Percentiles rank a stretch among this genome's conserved stretches.
Conservation (phyloP, 1,140 invertebrate species). For the Dinoponera quadriceps region DNA sequence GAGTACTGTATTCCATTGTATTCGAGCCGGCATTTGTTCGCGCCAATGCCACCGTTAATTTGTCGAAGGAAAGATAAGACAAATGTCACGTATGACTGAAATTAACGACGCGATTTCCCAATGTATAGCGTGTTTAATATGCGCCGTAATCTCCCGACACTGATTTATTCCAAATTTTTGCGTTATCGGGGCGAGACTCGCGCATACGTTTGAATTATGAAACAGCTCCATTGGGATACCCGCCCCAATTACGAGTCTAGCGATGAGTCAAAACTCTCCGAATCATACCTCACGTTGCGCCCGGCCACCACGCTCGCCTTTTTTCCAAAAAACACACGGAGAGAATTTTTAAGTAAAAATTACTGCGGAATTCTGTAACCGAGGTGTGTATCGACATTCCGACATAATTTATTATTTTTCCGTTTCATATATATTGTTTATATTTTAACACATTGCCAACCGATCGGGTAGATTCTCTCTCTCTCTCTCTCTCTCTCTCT, state of each 20-base stretch:
- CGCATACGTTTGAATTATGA: slow-evolving; percentile 58
- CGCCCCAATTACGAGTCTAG: slow-evolving; percentile 46
- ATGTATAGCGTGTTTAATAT: slow-evolving; percentile 23
- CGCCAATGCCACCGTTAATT: slow-evolving; percentile 10
- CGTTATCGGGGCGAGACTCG: slow-evolving; percentile 40
- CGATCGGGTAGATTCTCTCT: no score
- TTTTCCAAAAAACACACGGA: slow-evolving; percentile 12
- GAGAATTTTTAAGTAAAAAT: no score
- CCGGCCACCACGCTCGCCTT: slow-evolving; percentile 5
- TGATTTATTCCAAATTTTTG: slow-evolving; percentile 58
- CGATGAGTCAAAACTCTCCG: slow-evolving; percentile 37
- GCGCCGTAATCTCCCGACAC: slow-evolving; percentile 33
- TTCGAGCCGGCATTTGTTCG: neutral
- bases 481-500: no score
- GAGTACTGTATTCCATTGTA: no score
- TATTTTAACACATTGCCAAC: no score
- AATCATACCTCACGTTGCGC: slow-evolving; percentile 34
- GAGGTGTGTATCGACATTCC: neutral
- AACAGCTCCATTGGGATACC: slow-evolving; percentile 51
- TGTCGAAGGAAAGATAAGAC: slow-evolving; percentile 20
- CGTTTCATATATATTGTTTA: neutral
- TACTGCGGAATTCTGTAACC: no score
- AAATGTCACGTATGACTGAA: slow-evolving; percentile 5
- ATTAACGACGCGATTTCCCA: slow-evolving; percentile 36
- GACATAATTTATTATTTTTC: neutral